These are phyloP conservation scores for Podotricha telesiphe DNA, from an alignment of 2,888 invertebrate species.

Conservation along the genomic window DNA sequence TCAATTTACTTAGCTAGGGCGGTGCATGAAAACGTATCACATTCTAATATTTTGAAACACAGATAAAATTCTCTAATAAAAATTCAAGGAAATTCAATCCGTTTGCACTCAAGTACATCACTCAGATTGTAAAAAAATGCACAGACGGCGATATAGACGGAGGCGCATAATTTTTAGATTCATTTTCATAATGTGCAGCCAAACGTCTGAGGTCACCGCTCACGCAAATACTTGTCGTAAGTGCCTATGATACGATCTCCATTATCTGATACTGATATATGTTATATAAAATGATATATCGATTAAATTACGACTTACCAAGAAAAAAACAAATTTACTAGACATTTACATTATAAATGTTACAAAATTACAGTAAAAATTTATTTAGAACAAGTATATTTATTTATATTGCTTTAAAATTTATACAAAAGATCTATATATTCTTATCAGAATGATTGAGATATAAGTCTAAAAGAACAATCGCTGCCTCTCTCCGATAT, in stretches of 20 bases:
- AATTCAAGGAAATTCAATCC: constrained; percentile 82
- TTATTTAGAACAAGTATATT: not conserved
- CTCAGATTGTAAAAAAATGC: constrained; percentile 78
- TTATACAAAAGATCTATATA: constrained; percentile 31
- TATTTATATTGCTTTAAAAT: not conserved
- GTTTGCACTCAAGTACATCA: constrained; percentile 80
- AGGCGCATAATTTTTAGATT: constrained; percentile 78
- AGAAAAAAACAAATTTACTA: not conserved
- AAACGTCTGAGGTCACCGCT: constrained; percentile 68
- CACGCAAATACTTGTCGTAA: constrained; percentile 46
- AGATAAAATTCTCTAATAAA: constrained; percentile 71
- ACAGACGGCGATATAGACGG: constrained; percentile 69
- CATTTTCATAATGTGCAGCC: constrained; percentile 81
- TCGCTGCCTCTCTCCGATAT: constrained; percentile 60
- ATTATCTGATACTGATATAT: constrained; percentile 2
- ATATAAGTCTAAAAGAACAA: constrained; percentile 52
- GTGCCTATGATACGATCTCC: constrained; percentile 31
- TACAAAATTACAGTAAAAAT: not conserved
- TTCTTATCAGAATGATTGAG: constrained; percentile 39
- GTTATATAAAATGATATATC: constrained; percentile 6
- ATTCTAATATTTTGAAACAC: constrained; percentile 55
- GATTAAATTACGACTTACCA: not conserved
- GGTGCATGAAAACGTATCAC: not conserved
- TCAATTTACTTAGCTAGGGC: not conserved
- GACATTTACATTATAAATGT: not conserved